Base-by-base conservation (phyloP, 92 coral and sea anemone species). In the Parazoanthus darwini region DNA sequence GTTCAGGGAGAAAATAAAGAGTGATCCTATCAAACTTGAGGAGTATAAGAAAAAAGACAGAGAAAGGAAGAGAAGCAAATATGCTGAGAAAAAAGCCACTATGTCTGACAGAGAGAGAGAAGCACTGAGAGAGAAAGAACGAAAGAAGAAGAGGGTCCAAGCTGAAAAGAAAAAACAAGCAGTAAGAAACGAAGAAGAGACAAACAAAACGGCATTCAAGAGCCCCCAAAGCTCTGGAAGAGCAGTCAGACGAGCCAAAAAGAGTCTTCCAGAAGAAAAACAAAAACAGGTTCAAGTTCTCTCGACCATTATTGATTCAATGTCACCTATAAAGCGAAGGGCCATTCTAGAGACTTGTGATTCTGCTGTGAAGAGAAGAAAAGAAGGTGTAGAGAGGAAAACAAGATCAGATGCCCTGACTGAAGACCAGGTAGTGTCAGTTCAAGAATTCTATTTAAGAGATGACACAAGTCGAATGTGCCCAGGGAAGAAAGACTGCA, bases 31-130 rank as follows among this genome's bases (percentile, higher is more conserved):
- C 79, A 51, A 73, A 29, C 81, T 65, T 37, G 83, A 59, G 46
- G 74, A 86, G 42, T 88, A 88, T 54, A 80, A 88, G 86, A 88
- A 88, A 81, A 80, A 59, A 73, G 86, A 88, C 74, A 48, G 90
- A 72, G 90, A 88, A 88, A 88, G 86, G 33, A 29, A 29, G 33
- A 79, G 29, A 80, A 70, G 77, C 86, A 88, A 88, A 86, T 88
- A 81, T 88, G 86, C 90, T 37, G 90, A 70, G 50, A 71, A 88
- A 81, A 88, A 81, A 81, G 73, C 59, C 35, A 88, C 82, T 80
- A 88, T 88, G 91, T 44, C 91, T 88, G 91, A 81, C 44, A 88
- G 82, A 37, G 91, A 54, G 77, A 88, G 85, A 88, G 77, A 85
- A 70, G 85, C 83, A 80, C 73, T 81, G 36, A 88, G 91, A 82